Base-by-base conservation (phyloP, 2,888 invertebrate genomes). In the Synergus japonicus region DNA sequence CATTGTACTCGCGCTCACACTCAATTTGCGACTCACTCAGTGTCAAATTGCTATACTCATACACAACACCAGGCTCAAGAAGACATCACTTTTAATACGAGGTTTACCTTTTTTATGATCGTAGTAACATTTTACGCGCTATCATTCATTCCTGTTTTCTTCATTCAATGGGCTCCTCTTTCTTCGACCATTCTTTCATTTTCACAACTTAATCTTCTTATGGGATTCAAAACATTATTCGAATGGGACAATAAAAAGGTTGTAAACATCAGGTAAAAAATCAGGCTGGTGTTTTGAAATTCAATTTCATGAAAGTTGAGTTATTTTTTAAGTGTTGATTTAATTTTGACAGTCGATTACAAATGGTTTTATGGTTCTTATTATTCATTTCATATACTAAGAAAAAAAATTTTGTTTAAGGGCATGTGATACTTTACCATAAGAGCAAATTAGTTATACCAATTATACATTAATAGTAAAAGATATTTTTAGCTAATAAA, bases 21-120 rank as follows among this genome's bases (percentile, higher is more conserved):
- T 37, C 37, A 37, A 5, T 5, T 37, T 46, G 29, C 22, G 22
- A 46, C 46, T 46, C 46, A 60, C 10, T 18, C 60, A n/a, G 69
- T 69, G 69, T 49, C 44, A 49, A 49, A 69, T 69, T 69, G 69
- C 18, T 41, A 29, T 29, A 54, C 73, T 73, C 41, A 54, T 54
- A 12, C 54, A 54, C 73, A 73, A 73, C 15, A 73, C 54, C n/a
- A 49, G 12, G 54, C 54, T 22, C 49, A 73, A 73, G 37, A 73
- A 73, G 73, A 73, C 54, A 54, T 73, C 54, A 73, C 54, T 73
- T 73, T 73, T 73, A 73, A 73, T 73, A 73, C 54, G 54, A 54
- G 49, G 37, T 37, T 73, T 41, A 67, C 73, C 54, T 54, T 54
- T 54, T 73, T 54, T 60, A 73, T 9, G 54, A 73, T 54, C 49